phyloP scores from a whole-genome alignment of 2,888 invertebrate genomes.

The Willowsia nigromaculata region DNA sequence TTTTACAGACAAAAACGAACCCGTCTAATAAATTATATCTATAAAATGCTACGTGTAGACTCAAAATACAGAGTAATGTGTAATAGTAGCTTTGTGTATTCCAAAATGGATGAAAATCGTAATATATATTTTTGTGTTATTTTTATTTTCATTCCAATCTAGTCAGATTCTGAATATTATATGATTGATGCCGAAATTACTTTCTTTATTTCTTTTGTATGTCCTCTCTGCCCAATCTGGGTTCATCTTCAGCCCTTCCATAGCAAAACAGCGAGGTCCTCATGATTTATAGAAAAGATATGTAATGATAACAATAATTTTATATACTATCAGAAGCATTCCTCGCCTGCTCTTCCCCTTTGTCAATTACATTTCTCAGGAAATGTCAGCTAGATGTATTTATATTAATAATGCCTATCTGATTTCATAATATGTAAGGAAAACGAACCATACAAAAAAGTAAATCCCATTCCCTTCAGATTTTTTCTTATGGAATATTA shows the following conservation, averaged over 20 bases:
- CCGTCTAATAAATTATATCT: no score
- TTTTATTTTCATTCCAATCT: not conserved
- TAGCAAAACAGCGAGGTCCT: no score
- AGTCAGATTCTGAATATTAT: not conserved
- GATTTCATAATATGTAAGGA: not conserved
- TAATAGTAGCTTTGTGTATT: not conserved
- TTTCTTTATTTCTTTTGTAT: not conserved
- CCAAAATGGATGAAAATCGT: no score
- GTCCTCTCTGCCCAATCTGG: not conserved
- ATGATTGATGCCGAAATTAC: not conserved
- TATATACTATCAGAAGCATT: not conserved
- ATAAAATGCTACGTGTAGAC: no score
- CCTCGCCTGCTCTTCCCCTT: not conserved
- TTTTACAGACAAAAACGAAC: no score
- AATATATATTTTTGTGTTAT: no score
- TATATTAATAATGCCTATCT: not conserved
- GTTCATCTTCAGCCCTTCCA: not conserved
- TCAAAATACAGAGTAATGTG: no score
- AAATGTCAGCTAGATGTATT: not conserved
- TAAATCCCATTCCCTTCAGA: not conserved
- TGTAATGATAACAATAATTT: not conserved
- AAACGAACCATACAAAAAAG: not conserved
- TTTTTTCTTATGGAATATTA: not conserved
- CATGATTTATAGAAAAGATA: no score
- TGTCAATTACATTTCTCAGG: not conserved